Conservation (phyloP, 2,797 vertebrate genomes). For the Emydoidea blandingii region DNA sequence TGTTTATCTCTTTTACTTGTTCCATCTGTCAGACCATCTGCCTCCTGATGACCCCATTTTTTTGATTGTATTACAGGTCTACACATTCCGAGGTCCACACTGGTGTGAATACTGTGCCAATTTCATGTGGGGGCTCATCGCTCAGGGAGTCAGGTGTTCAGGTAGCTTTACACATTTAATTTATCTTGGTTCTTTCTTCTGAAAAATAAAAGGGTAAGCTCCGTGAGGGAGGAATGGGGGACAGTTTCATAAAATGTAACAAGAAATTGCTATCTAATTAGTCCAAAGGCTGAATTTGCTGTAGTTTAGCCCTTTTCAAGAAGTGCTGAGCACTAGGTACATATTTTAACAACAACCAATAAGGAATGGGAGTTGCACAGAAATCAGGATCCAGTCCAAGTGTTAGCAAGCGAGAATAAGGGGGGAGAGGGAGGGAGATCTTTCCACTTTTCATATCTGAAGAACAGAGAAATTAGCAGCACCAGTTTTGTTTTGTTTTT, state of each 20-base stretch:
- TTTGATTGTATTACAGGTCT: slow-evolving; percentile 85
- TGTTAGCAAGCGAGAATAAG: background rate
- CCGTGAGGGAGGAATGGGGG: background rate
- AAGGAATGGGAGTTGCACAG: background rate
- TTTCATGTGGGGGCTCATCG: slow-evolving; percentile 99
- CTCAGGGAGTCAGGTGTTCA: slow-evolving; percentile 98
- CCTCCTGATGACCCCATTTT: slow-evolving; percentile 71
- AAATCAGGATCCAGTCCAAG: too few relatives aligned
- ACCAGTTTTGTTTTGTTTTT: background rate
- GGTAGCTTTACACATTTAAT: slow-evolving; percentile 80
- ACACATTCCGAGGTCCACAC: slow-evolving; percentile 96
- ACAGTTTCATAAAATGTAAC: background rate
- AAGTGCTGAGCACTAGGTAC: background rate
- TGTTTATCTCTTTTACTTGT: slow-evolving; percentile 57
- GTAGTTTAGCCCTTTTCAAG: background rate
- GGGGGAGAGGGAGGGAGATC: background rate
- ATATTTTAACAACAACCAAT: background rate
- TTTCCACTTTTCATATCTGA: background rate
- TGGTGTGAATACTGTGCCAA: slow-evolving; percentile 99
- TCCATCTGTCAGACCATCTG: slow-evolving; percentile 72
- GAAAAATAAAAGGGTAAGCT: background rate
- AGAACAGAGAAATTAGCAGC: background rate
- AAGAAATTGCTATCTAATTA: background rate
- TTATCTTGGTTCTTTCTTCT: background rate
- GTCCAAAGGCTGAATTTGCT: background rate